Evolutionary conservation across 2,888 invertebrate genomes (phyloP).

Genomic region (Zygaena filipendulae): DNA sequence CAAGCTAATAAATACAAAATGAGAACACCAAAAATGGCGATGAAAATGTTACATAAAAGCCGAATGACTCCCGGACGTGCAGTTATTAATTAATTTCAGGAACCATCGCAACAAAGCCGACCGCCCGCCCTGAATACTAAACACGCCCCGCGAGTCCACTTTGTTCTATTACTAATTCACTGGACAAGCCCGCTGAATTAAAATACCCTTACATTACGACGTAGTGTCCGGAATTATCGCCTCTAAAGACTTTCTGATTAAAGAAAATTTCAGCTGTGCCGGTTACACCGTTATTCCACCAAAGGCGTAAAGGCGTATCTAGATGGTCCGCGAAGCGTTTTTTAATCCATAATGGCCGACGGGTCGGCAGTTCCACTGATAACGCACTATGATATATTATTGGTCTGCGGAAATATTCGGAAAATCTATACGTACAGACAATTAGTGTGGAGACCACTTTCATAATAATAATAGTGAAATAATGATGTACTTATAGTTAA

Average conservation of each 20-base stretch:
- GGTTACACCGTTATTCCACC: constrained; percentile 12
- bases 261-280: not conserved
- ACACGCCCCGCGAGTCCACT: constrained; percentile 45
- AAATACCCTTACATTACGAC: constrained; percentile 27
- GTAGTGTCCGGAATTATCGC: no score
- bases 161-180: constrained; percentile 53
- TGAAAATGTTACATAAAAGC: no score
- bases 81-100: constrained; percentile 25
- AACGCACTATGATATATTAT: constrained; percentile 47
- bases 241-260: no score
- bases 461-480: no score
- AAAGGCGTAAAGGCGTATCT: constrained; percentile 30
- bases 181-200: constrained; percentile 42
- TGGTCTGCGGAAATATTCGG: constrained; percentile 28
- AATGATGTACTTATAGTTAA: no score
- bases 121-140: constrained; percentile 27
- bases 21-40: no score
- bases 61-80: no score
- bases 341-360: constrained; percentile 55
- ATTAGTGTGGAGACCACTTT: no score
- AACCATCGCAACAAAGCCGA: constrained; percentile 18
- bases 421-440: no score
- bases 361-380: constrained; percentile 29
- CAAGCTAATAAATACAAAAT: no score
- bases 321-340: constrained; percentile 48